These are phyloP conservation scores for Chelon auratus DNA, from an alignment of 2,797 vertebrate species.

Conservation along the genomic window DNA sequence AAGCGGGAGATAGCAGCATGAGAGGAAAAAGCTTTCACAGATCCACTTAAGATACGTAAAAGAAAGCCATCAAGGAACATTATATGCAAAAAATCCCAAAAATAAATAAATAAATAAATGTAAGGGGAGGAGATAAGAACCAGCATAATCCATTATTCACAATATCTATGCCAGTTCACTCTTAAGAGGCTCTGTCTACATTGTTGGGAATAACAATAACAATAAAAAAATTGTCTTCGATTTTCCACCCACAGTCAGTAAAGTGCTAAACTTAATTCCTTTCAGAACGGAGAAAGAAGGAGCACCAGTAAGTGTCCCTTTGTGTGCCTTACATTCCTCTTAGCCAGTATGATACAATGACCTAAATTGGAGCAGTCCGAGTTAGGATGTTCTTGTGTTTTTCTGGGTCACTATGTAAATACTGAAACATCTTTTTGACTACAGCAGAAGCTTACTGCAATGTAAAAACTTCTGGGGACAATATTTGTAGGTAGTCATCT, in stretches of 20 bases:
- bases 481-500: conserved; percentile 18
- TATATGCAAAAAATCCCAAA: conserved; percentile 29
- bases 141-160: conserved; percentile 60
- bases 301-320: conserved; percentile 1
- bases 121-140: conserved; percentile 46
- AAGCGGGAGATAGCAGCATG: conserved; percentile 16
- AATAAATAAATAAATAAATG: conserved; percentile 3
- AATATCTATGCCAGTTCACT: conserved; percentile 41
- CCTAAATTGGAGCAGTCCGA: conserved; percentile 40
- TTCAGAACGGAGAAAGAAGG: conserved; percentile 3
- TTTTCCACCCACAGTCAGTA: conserved; percentile 18
- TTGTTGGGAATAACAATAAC: conserved; percentile 51
- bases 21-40: conserved; percentile 38
- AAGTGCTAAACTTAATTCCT: conserved; percentile 36
- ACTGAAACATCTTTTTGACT: conserved; percentile 14
- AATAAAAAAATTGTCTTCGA: conserved; percentile 10
- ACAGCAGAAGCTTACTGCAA: background rate
- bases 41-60: conserved; percentile 66
- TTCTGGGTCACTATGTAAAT: conserved; percentile 26
- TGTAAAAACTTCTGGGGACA: conserved; percentile 13
- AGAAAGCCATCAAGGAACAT: conserved; percentile 46
- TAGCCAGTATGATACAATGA: conserved; percentile 27
- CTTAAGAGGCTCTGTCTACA: conserved; percentile 32
- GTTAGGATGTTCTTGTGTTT: conserved; percentile 26
- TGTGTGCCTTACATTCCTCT: conserved; percentile 38